Evolutionary conservation across 2,797 vertebrate species (phyloP), one percentile per base, ranked within the genome.

Genomic region (Pogonophryne albipinna): DNA sequence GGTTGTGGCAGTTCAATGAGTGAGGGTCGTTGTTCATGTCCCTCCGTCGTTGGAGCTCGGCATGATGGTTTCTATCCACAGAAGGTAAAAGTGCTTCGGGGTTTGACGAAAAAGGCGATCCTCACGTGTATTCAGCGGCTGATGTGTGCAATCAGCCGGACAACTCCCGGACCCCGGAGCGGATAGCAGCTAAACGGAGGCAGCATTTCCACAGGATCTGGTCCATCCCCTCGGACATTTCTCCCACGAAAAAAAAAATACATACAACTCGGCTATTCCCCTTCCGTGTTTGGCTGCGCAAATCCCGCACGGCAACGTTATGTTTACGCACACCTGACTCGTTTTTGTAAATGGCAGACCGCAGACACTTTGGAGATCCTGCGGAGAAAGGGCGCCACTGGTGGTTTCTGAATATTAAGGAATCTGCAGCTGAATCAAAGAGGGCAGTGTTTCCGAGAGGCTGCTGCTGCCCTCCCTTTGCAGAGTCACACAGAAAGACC

Each of bases 401-500:
- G 84, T 87, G 91, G 87, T 88, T 92, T 52, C 85, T 82, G 91
- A 90, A 92, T 80, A 82, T 66, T 80, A 77, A 80, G 77, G 86
- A 90, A 76, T 84, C 47, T 1, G 71, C 23, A 51, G 27, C 67
- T 47, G 67, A 58, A 16, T 72, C 88, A 85, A 78, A 89, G 83
- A 91, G 79, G 45, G 57, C 51, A 23, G 53, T 66, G 79, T 78
- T n/a, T 13, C 15, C 50, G 11, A 85, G 83, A 80, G 70, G 49
- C 0, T 71, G 60, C 0, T 71, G 60, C 79, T 27, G 27, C 71
- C 3, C 68, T 76, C 76, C 38, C 19, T 68, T 19, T 41, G 31
- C 53, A 34, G 44, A 58, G 55, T 62, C 71, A 67, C 31, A 27
- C 31, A 63, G 13, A 52, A 23, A 68, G 9, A 56, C 34, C 23